Evolutionary conservation across 2,113 vertebrate genomes (phyloP).

Genomic region (Passer montanus): DNA sequence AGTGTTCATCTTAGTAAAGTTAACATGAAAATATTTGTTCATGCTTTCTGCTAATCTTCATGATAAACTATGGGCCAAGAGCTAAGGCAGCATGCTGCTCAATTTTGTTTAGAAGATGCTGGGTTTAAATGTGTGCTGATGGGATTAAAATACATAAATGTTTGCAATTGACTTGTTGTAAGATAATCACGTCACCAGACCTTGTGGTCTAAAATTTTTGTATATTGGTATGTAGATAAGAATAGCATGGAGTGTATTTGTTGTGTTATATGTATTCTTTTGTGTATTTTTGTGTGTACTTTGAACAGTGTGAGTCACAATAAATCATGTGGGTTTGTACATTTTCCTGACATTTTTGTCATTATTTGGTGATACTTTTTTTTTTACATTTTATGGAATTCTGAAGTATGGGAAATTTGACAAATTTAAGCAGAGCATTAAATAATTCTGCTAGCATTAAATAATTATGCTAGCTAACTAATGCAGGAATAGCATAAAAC

Average conservation of each 20-base stretch:
- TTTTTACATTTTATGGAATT: neutral
- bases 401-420: neutral
- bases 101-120: neutral
- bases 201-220: neutral
- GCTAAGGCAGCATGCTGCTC: neutral
- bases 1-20: neutral
- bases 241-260: neutral
- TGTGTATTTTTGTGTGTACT: neutral
- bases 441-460: neutral
- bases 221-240: neutral
- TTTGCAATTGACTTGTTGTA: neutral
- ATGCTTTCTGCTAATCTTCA: neutral
- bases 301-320: neutral
- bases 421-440: neutral
- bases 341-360: neutral
- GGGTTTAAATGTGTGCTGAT: neutral
- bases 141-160: neutral
- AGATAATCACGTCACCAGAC: neutral
- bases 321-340: neutral
- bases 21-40: neutral
- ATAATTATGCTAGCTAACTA: too few species aligned
- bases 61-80: neutral
- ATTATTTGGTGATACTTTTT: neutral
- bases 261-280: neutral
- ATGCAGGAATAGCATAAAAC: neutral